Base-by-base conservation (phyloP, 1,140 invertebrate species). In the Magallana gigas region DNA sequence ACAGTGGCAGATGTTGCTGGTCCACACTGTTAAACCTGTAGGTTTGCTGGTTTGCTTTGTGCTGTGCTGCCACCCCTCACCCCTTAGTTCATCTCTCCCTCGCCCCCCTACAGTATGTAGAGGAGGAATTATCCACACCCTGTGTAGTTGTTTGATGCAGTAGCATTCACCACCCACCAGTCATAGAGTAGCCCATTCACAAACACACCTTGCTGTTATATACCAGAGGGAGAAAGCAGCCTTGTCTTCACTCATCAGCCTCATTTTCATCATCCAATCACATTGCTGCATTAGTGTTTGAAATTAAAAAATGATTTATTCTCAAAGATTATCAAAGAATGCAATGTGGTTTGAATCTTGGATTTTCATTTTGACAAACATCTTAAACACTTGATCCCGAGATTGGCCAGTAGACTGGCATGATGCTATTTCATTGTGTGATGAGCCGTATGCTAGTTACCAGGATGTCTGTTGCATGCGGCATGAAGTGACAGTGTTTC, bases 401-500 rank as follows among this genome's bases (percentile, higher is more conserved):
- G 36, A 48, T 5, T 48, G 36, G 36, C 36, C 36, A 48, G 36
- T 48, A 48, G 36, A 48, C 36, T 48, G 36, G 36, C 36, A 48
- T 48, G 36, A 48, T 48, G 36, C 36, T 48, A 48, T 48, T 48
- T 48, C 36, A 48, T 48, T 48, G 36, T 48, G 36, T 48, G 36
- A 48, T 48, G 36, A 48, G 36, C 36, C 2, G 36, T 48, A 48
- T 48, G 36, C 36, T 48, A 48, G 36, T 48, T 48, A 48, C 36
- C 36, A 48, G 36, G 68, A 29, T 12, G 12, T 36, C 0, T 36
- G 11, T 76, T 76, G 68, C 68, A 76, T 76, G 68, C 68, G 23
- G 68, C 68, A 76, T 76, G 68, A 76, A 8, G 68, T 76, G 23
- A 29, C 68, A 76, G 68, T 76, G 68, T 76, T 76, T 29, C 68